Percentiles rank a stretch among this genome's conserved stretches.
These are phyloP conservation scores for Enteromius afrohamiltoni DNA, from an alignment of 2,797 vertebrate species.

Conservation along the genomic window DNA sequence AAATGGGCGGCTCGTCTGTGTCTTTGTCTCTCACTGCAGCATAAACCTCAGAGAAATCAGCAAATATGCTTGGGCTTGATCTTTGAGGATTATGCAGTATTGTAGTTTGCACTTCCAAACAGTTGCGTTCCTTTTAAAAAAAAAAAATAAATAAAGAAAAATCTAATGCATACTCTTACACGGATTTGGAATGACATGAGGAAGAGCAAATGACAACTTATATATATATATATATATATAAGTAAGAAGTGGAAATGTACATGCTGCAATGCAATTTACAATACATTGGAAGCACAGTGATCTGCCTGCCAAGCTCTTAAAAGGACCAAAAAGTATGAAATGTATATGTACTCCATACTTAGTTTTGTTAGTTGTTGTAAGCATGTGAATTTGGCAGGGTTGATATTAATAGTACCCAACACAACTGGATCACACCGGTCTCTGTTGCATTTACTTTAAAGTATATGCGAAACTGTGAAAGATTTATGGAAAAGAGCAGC, in stretches of 20 bases:
- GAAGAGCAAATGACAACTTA: too few relatives aligned
- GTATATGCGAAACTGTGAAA: background rate
- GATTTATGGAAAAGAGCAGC: background rate
- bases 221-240: too few relatives aligned
- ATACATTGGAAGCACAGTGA: too few relatives aligned
- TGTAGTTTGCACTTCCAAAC: background rate
- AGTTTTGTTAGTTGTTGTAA: background rate
- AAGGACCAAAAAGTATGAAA: background rate
- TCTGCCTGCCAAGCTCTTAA: background rate
- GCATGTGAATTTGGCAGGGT: background rate
- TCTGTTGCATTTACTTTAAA: background rate
- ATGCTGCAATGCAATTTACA: background rate
- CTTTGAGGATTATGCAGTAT: background rate
- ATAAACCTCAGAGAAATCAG: background rate
- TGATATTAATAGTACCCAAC: background rate
- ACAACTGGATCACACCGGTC: background rate
- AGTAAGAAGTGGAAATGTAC: background rate
- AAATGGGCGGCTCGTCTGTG: slow-evolving; percentile 50
- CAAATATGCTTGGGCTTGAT: background rate
- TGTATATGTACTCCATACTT: background rate
- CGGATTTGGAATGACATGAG: too few relatives aligned
- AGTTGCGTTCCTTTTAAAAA: background rate
- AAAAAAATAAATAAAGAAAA: too few relatives aligned
- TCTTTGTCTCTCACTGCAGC: background rate
- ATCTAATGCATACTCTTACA: background rate